Conservation (phyloP, 2,113 vertebrate genomes). For the Lasiurus borealis region DNA sequence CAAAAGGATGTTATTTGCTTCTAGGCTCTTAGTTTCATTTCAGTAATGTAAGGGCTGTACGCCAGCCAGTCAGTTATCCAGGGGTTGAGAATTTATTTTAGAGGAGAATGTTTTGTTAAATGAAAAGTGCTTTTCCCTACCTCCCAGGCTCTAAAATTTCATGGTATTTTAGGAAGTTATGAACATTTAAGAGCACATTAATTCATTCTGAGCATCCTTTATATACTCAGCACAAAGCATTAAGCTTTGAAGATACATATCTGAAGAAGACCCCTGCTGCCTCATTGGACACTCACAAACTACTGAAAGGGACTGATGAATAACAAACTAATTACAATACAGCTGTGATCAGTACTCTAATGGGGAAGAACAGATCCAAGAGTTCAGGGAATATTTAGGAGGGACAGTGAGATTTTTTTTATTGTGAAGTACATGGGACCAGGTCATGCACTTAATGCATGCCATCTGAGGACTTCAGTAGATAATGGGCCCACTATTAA, state of each 20-base stretch:
- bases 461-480: background rate
- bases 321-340: background rate
- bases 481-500: background rate
- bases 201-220: background rate
- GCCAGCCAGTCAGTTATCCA: background rate
- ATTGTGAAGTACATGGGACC: background rate
- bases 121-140: conserved; percentile 17
- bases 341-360: background rate
- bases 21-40: background rate
- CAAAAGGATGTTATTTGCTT: background rate
- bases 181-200: background rate
- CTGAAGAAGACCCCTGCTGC: background rate
- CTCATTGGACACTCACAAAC: background rate
- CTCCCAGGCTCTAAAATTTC: background rate
- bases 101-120: conserved; percentile 18
- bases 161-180: background rate
- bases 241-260: background rate
- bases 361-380: background rate
- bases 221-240: background rate
- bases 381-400: background rate
- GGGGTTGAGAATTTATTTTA: conserved; percentile 12
- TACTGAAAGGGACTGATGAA: background rate
- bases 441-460: background rate
- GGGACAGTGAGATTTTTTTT: background rate
- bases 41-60: conserved; percentile 22